These are phyloP conservation scores for Apamea anceps DNA, from an alignment of 2,888 invertebrate genomes.

Conservation along the genomic window DNA sequence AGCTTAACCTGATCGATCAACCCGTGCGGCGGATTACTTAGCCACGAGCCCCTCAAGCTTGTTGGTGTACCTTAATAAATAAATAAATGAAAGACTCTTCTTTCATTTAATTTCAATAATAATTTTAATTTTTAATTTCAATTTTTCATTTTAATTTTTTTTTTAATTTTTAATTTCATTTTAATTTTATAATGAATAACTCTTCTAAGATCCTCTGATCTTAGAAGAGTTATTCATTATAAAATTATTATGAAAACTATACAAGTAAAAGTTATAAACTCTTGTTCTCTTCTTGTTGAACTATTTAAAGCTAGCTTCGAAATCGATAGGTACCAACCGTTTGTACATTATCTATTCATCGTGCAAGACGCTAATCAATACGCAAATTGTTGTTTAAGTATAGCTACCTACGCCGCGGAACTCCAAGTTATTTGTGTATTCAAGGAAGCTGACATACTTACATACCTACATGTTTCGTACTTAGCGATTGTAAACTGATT, in stretches of 20 bases:
- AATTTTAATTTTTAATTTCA: too few relatives aligned
- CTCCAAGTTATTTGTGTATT: slow-evolving; percentile 22
- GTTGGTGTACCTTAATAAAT: too few relatives aligned
- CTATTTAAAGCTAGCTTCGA: background rate
- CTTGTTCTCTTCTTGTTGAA: background rate
- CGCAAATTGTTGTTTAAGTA: slow-evolving; percentile 42
- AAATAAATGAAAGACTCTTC: too few relatives aligned
- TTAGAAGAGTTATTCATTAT: too few relatives aligned
- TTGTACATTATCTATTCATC: slow-evolving; percentile 21
- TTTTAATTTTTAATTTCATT: too few relatives aligned
- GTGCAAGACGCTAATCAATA: slow-evolving; percentile 29
- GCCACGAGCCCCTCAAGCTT: too few relatives aligned
- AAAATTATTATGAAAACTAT: background rate
- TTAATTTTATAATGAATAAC: too few relatives aligned
- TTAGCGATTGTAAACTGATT: slow-evolving; percentile 6
- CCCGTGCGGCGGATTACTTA: too few relatives aligned
- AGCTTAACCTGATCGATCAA: too few relatives aligned
- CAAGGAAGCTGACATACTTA: slow-evolving; percentile 9
- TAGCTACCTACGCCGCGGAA: background rate
- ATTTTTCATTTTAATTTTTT: too few relatives aligned
- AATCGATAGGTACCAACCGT: slow-evolving; percentile 12
- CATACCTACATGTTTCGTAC: background rate
- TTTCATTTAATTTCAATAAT: too few relatives aligned
- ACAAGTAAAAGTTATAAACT: background rate
- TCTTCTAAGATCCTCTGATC: too few relatives aligned